Evolutionary conservation across 1,140 invertebrate genomes (phyloP), one percentile per base, ranked within the genome.

Genomic region (Riptortus pedestris): DNA sequence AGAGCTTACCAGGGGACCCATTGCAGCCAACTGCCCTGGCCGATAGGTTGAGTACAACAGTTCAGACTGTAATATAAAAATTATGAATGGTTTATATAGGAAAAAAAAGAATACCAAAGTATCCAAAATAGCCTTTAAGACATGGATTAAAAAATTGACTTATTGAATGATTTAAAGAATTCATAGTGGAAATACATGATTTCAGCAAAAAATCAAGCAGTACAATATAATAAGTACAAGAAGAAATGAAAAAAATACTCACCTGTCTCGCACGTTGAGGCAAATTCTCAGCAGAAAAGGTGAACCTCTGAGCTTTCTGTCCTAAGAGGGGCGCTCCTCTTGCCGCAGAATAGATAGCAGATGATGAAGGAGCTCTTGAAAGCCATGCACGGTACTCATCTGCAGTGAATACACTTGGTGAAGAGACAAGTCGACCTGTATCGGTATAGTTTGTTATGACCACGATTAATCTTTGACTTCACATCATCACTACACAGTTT

Each of bases 301-400:
- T 93, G 75, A 87, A 91, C 74, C 87, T 79, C 62, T 70, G 68
- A 20, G 85, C 84, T 70, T 85, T 79, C 67, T 83, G 80, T 69
- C 82, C 78, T 69, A 79, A 79, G 33, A 84, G 72, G 45, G 82
- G 77, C 14, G 68, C 61, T 69, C 83, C 83, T 59, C 84, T 77
- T 4, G 84, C 85, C 65, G 86, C 82, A 93, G 85, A 91, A 73
- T 93, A 93, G 68, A 95, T 86, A 51, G 92, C 92, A 66, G 88
- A 91, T 27, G 91, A 93, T 47, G 90, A 93, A 9, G 92, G 91
- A 1, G 91, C 91, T 52, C 92, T 79, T 63, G 86, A 85, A 69
- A 94, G 72, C 91, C 91, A 94, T 51, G 90, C 86, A 63, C 88
- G 82, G 71, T 93, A 94, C 73, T 95, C 91, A 74, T 92, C 90